Evolutionary conservation across 2,797 vertebrate species (phyloP).

Genomic region (Benthosema pterotum): DNA sequence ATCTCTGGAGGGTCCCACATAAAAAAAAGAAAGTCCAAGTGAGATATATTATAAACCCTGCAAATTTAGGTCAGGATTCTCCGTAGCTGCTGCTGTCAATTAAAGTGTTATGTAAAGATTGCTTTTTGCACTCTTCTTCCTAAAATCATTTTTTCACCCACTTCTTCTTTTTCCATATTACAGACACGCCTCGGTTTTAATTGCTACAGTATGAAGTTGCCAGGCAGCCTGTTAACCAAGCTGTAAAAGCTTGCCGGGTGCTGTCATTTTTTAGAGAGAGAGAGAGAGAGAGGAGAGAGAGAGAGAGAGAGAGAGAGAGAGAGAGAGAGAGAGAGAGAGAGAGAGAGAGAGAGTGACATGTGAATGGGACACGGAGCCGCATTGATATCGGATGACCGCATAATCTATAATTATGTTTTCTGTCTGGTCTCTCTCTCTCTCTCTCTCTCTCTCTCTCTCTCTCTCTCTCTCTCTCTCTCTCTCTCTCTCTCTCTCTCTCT

Average conservation of each 20-base stretch:
- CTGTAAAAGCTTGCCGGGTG: constrained; percentile 19
- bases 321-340: constrained; percentile 29
- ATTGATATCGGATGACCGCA: constrained; percentile 40
- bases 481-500: too few species aligned
- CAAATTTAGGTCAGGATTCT: constrained; percentile 52
- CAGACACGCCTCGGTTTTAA: constrained; percentile 36
- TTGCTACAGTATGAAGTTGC: constrained; percentile 54
- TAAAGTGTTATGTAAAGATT: constrained; percentile 42
- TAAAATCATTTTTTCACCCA: too few species aligned
- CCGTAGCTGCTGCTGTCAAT: constrained; percentile 34
- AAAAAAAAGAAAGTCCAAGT: constrained; percentile 29
- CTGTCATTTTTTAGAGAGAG: constrained; percentile 23
- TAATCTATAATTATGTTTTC: constrained; percentile 39
- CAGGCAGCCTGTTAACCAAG: constrained; percentile 57
- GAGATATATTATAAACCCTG: constrained; percentile 18
- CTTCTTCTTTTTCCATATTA: constrained; percentile 27
- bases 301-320: constrained; percentile 29
- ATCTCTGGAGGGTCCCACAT: constrained; percentile 35
- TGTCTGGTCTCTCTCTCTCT: constrained; percentile 29
- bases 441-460: background rate
- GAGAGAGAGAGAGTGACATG: constrained; percentile 25
- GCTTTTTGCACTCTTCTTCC: constrained; percentile 19
- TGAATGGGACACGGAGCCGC: constrained; percentile 14
- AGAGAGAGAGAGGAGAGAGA: too few species aligned
- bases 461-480: too few species aligned